Percentiles rank a stretch among this genome's conserved stretches.
Evolutionary conservation across 2,113 vertebrate genomes (phyloP).

Genomic region (Paradoxurus hermaphroditus): DNA sequence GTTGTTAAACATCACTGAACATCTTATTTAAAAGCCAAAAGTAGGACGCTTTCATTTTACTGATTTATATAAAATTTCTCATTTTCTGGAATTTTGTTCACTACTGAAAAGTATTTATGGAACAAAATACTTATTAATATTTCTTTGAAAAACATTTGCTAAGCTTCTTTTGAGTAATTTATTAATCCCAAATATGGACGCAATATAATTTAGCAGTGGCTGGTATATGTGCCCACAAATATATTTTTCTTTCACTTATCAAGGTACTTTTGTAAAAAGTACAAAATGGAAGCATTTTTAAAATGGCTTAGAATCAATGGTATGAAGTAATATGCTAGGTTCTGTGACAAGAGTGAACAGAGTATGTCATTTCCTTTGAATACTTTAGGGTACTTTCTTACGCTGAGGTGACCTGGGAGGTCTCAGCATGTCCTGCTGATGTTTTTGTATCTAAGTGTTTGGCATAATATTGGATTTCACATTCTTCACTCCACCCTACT

Average conservation of each 20-base stretch:
- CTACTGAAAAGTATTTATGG: not conserved
- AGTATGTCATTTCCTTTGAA: not conserved
- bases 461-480: not conserved
- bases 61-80: not conserved
- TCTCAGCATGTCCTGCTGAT: not conserved
- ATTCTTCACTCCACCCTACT: not conserved
- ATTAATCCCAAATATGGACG: not conserved
- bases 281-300: not conserved
- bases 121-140: not conserved
- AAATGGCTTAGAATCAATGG: not conserved
- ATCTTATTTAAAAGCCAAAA: not conserved
- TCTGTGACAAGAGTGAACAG: not conserved
- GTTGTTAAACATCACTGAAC: not conserved
- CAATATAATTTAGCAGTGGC: not conserved
- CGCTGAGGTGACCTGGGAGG: not conserved
- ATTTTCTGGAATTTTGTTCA: not conserved
- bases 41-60: not conserved
- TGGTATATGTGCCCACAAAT: not conserved
- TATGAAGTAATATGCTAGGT: not conserved
- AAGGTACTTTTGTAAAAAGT: not conserved
- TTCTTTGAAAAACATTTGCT: not conserved
- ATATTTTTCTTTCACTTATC: not conserved
- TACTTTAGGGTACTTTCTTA: not conserved
- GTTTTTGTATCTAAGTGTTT: not conserved
- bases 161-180: not conserved